These are phyloP conservation scores for Diachasma alloeum DNA, from an alignment of 1,140 invertebrate species.

Conservation along the genomic window DNA sequence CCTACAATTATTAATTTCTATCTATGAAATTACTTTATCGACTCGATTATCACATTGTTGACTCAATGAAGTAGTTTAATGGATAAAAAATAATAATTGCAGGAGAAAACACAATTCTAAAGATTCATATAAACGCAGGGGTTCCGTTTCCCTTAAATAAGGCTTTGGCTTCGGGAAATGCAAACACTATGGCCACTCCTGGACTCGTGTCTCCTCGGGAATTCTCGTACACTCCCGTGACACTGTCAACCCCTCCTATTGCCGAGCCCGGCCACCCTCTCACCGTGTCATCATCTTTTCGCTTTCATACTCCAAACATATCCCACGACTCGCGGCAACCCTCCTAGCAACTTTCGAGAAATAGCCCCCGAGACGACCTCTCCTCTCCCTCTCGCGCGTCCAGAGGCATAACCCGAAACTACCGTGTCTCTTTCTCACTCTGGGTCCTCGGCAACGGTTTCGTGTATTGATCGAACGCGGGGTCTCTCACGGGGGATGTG, in stretches of 20 bases:
- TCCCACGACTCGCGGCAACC: conserved; percentile 32
- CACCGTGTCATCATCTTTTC: conserved; percentile 62
- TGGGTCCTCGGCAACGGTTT: conserved; percentile 21
- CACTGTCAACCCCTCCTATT: conserved; percentile 49
- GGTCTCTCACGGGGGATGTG: conserved; percentile 22
- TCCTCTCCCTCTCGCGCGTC: conserved; percentile 23
- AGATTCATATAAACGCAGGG: too few relatives aligned
- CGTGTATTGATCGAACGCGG: conserved; percentile 60
- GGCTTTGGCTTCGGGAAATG: not conserved
- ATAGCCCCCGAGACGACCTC: conserved; percentile 24
- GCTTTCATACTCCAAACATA: conserved; percentile 50
- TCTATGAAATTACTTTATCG: too few relatives aligned
- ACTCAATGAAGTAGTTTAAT: too few relatives aligned
- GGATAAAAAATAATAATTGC: too few relatives aligned
- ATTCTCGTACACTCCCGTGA: conserved; percentile 24
- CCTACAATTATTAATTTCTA: too few relatives aligned
- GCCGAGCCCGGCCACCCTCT: conserved; percentile 46
- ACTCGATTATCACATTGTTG: too few relatives aligned
- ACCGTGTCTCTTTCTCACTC: not conserved
- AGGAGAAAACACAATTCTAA: too few relatives aligned
- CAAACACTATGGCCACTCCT: conserved; percentile 19
- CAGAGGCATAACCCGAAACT: not conserved
- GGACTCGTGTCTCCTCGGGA: conserved; percentile 42
- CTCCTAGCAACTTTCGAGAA: conserved; percentile 46
- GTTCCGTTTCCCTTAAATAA: too few relatives aligned